Percentiles rank a stretch among this genome's conserved stretches.
Conservation (phyloP, 53 echinoderm and acorn worm species). For the Paelopatides confundens region DNA sequence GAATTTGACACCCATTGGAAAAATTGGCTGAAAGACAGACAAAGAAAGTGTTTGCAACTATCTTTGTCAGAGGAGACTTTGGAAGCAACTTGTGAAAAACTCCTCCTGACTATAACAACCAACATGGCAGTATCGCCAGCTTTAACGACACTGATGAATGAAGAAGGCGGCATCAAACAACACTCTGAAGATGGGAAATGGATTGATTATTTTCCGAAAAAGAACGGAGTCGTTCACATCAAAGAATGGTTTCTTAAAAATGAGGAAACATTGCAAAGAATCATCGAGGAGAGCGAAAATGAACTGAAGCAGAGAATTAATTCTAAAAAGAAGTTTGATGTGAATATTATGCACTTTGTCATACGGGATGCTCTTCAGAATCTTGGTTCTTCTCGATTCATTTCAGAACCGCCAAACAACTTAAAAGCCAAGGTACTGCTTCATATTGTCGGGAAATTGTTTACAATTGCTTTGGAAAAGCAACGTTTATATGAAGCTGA, state of each 20-base stretch:
- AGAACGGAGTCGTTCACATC: too few relatives aligned
- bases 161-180: not conserved
- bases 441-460: not conserved
- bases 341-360: not conserved
- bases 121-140: not conserved
- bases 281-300: not conserved
- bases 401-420: not conserved
- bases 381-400: not conserved
- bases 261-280: not conserved
- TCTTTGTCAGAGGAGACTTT: not conserved
- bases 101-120: not conserved
- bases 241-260: not conserved
- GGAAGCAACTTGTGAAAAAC: not conserved
- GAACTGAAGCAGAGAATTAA: not conserved
- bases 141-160: not conserved
- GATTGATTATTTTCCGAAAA: not conserved
- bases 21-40: not conserved
- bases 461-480: not conserved
- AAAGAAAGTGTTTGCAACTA: not conserved
- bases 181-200: not conserved
- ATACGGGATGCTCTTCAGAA: not conserved
- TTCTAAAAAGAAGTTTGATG: not conserved
- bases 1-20: not conserved
- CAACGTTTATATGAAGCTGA: not conserved
- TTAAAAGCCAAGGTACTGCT: not conserved